Percentiles rank a stretch among this genome's conserved stretches.
phyloP scores from a whole-genome alignment of 2,888 invertebrate species.

The Drosophila paranaensis region DNA sequence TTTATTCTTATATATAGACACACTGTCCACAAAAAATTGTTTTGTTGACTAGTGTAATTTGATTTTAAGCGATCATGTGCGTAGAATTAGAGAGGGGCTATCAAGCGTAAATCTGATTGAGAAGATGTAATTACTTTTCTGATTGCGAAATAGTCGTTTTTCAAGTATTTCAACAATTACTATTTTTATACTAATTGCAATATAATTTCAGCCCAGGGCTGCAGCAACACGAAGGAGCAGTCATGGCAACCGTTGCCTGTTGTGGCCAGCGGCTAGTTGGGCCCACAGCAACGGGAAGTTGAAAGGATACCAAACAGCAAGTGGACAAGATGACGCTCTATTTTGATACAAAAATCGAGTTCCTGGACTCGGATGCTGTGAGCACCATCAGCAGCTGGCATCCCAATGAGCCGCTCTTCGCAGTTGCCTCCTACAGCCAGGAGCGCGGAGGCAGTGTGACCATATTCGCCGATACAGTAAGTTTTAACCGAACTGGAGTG shows the following conservation, averaged over 20 bases:
- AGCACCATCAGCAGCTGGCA: constrained; percentile 95
- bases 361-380: constrained; percentile 90
- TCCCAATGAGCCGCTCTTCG: constrained; percentile 91
- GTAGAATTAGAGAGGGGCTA: constrained; percentile 30
- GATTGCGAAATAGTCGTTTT: constrained; percentile 15
- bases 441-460: constrained; percentile 95
- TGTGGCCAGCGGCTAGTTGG: constrained; percentile 43
- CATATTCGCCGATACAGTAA: constrained; percentile 94
- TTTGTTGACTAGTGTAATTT: constrained; percentile 36
- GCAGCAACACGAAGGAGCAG: constrained; percentile 4
- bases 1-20: neutral
- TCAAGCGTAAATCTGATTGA: constrained; percentile 21
- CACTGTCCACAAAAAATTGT: neutral
- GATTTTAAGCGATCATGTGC: constrained; percentile 32
- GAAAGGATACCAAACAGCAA: neutral
- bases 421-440: constrained; percentile 94
- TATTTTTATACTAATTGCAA: constrained; percentile 1
- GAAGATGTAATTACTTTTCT: constrained; percentile 29
- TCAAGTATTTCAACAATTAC: constrained; percentile 8
- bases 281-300: neutral
- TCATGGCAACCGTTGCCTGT: constrained; percentile 54
- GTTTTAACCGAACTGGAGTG: constrained; percentile 47
- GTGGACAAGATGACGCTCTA: constrained; percentile 89
- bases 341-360: constrained; percentile 93
- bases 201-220: constrained; percentile 19